These are phyloP conservation scores for Colletes collaris DNA, from an alignment of 2,888 invertebrate genomes.

Conservation along the genomic window DNA sequence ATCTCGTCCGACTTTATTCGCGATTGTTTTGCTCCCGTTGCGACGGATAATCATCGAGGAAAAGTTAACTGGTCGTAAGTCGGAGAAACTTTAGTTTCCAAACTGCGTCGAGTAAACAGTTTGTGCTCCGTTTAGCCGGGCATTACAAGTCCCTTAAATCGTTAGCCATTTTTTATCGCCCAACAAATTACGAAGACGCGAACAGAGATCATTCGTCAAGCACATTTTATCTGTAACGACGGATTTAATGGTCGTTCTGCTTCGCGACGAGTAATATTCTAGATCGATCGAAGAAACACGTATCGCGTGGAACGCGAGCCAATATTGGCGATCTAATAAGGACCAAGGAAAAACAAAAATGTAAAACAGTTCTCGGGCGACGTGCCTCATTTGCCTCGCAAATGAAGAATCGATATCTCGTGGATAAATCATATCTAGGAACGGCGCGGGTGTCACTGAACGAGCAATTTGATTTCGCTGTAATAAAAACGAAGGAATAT, in stretches of 20 bases:
- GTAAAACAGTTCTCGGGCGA: constrained; percentile 2
- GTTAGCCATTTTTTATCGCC: neutral
- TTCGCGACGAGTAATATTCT: neutral
- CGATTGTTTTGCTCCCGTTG: no score
- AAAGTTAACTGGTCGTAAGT: no score
- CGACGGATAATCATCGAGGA: no score
- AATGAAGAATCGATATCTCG: constrained; percentile 58
- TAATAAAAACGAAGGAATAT: neutral
- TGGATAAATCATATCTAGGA: constrained; percentile 48
- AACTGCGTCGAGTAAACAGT: neutral
- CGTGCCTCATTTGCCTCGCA: constrained; percentile 51
- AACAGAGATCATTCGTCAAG: neutral
- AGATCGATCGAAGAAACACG: neutral
- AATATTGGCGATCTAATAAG: neutral
- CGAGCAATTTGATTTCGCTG: constrained; percentile 11
- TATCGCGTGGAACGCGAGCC: neutral
- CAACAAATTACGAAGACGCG: neutral
- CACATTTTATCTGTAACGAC: neutral
- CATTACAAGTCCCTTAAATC: neutral
- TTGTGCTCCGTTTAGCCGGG: neutral
- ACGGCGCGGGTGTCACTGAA: constrained; percentile 5
- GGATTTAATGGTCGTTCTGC: neutral
- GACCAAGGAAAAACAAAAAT: constrained; percentile 10
- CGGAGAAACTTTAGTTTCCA: no score
- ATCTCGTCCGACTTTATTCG: no score